phyloP scores from a whole-genome alignment of 2,113 vertebrate species.

The Spea bombifrons region DNA sequence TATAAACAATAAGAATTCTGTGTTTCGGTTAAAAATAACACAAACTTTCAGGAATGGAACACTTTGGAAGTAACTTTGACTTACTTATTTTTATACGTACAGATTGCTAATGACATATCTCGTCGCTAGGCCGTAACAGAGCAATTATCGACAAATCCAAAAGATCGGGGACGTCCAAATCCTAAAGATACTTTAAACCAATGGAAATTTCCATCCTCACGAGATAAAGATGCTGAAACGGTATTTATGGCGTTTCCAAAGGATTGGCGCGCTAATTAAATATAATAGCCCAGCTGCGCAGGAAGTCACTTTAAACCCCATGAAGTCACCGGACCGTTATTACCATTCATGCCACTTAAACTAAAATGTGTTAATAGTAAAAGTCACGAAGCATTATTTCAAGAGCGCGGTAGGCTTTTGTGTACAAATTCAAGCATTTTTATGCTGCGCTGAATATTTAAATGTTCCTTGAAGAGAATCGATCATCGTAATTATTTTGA shows the following conservation, averaged over 20 bases:
- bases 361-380: background rate
- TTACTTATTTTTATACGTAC: too few species aligned
- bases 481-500: too few species aligned
- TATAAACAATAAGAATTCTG: too few species aligned
- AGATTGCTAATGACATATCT: background rate
- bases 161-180: background rate
- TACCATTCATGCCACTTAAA: constrained; percentile 17
- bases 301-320: constrained; percentile 33
- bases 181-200: constrained; percentile 25
- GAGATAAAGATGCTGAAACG: constrained; percentile 20
- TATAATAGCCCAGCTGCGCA: constrained; percentile 42
- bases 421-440: background rate
- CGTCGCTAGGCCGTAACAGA: constrained; percentile 15
- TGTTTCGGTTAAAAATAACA: too few species aligned
- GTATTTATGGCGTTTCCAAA: constrained; percentile 36
- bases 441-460: too few species aligned
- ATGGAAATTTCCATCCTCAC: constrained; percentile 32
- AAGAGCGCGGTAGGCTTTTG: background rate
- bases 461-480: too few species aligned
- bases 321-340: constrained; percentile 40
- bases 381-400: background rate
- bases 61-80: too few species aligned
- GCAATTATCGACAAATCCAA: constrained; percentile 18
- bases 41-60: too few species aligned
- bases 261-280: constrained; percentile 35